A percentile compares a stretch with the other conserved stretches of the same genome.
These are phyloP conservation scores for Leuciscus waleckii DNA, from an alignment of 2,797 vertebrate species.

Conservation along the genomic window DNA sequence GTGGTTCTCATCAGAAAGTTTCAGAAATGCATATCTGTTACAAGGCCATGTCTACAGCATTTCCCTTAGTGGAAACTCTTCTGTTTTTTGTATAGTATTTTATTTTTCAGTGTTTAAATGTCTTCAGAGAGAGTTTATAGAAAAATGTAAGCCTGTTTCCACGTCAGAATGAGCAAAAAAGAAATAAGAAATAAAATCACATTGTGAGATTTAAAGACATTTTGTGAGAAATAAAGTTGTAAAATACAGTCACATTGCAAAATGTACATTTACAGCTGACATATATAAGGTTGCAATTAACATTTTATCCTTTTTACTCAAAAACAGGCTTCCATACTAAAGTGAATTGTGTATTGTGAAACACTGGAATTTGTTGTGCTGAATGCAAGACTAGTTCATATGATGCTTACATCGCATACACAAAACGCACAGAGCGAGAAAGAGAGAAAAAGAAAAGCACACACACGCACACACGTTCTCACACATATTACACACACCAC, in stretches of 20 bases:
- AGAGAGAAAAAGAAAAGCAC: conserved; percentile 44
- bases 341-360: conserved; percentile 16
- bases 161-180: too few relatives aligned
- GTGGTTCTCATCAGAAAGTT: conserved; percentile 33
- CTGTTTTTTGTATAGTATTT: conserved; percentile 1
- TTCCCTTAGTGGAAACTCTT: conserved; percentile 19
- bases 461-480: conserved; percentile 34
- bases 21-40: conserved; percentile 37
- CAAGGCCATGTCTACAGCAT: conserved; percentile 34
- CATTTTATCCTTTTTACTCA: not conserved
- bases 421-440: not conserved
- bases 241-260: not conserved
- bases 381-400: conserved; percentile 8
- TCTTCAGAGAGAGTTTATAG: conserved; percentile 15
- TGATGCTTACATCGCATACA: conserved; percentile 15
- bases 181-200: not conserved
- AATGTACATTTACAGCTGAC: not conserved
- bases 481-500: conserved; percentile 20
- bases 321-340: not conserved
- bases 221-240: not conserved
- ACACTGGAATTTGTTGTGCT: conserved; percentile 3
- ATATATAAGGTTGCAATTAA: not conserved
- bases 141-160: not conserved
- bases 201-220: not conserved
- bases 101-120: conserved; percentile 42